phyloP scores from a whole-genome alignment of 2,888 invertebrate genomes.

The Pristionchus entomophagus region DNA sequence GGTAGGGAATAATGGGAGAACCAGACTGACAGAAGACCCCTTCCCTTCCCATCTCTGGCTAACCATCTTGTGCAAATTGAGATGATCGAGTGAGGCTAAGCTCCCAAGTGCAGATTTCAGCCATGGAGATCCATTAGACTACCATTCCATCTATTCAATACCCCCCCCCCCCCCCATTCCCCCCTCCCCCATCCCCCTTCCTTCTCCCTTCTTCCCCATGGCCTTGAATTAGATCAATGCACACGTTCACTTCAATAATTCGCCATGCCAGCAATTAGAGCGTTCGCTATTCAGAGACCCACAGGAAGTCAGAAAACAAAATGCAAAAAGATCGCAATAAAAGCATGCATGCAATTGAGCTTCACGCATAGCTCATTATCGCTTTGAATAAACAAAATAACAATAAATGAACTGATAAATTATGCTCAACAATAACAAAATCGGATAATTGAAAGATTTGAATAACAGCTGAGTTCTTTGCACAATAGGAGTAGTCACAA shows the following conservation, averaged over 20 bases:
- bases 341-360: no score
- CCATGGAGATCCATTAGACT: constrained; percentile 3
- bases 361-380: not conserved
- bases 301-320: not conserved
- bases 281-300: not conserved
- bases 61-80: constrained; percentile 12
- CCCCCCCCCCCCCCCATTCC: not conserved
- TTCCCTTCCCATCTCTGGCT: not conserved
- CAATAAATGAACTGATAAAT: no score
- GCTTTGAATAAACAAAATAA: not conserved
- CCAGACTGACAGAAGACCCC: not conserved
- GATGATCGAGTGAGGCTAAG: not conserved
- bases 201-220: not conserved
- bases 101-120: constrained; percentile 13
- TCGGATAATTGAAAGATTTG: not conserved
- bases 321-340: not conserved
- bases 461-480: not conserved
- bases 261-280: not conserved
- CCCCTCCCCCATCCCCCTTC: no score
- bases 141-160: not conserved
- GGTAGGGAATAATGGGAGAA: not conserved
- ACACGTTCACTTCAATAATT: constrained; percentile 22
- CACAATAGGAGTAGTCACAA: constrained; percentile 12
- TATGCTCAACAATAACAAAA: no score
- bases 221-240: constrained; percentile 18